Evolutionary conservation across 2,888 invertebrate genomes (phyloP), one percentile per base, ranked within the genome.

Genomic region (Mesorhabditis spiculigera): DNA sequence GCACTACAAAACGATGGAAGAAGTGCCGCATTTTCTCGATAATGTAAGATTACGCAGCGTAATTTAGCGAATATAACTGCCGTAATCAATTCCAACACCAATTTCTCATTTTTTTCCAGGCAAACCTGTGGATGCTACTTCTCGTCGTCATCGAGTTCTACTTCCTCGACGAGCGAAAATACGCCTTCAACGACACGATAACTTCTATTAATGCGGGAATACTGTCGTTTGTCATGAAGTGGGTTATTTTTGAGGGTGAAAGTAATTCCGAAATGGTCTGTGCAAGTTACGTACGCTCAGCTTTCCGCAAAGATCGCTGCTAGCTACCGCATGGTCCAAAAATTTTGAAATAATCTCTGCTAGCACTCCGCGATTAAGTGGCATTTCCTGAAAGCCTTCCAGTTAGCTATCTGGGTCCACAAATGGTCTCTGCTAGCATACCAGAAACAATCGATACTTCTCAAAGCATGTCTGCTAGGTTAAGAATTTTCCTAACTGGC

Each of bases 161-260:
- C 63, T 63, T 77, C 41, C 64, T 71, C 4, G 70, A 73, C 5
- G 69, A 69, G 5, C 65, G 69, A 13, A 71, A 74, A 50, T 73
- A 73, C 8, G 73, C 72, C 5, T 66, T 80, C 58, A 76, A 75
- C 44, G 81, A 81, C 66, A 77, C 81, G 5, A 65, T 81, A 1
- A 78, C 78, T 6, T 76, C 76, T 5, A 70, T 80, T 44, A 78
- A 84, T 4, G 86, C 86, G 67, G 87, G 87, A 41, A 50, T 87
- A 2, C 73, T 86, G 4, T 86, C 86, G 4, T 74, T 81, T 6
- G 69, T 87, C 6, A 84, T 86, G 64, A 78, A 81, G 73, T 73
- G 43, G 63, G 68, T 86, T 67, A 45, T 43, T 6, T 43, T 10
- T 13, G 58, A 50, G 3, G n/a, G 8, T 2, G 58, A 1, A 50